Conservation (phyloP, 2,797 vertebrate species). For the Heteromormyrus szaboi region DNA sequence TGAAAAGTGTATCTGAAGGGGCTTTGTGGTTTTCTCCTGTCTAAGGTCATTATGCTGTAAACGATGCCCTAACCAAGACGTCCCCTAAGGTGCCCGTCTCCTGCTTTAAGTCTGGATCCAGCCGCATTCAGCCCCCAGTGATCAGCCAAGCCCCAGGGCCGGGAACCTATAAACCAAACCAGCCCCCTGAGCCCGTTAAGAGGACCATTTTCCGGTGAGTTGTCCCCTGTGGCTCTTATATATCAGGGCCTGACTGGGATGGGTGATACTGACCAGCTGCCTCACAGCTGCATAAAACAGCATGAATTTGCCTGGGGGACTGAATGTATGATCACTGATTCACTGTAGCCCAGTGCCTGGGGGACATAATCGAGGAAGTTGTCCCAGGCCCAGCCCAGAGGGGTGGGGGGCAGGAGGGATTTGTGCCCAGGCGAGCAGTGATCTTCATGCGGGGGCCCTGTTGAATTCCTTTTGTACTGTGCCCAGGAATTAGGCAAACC, state of each 20-base stretch:
- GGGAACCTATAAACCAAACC: constrained; percentile 55
- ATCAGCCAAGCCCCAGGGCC: constrained; percentile 54
- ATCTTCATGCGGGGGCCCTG: background rate
- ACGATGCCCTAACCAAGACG: constrained; percentile 45
- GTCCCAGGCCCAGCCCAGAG: background rate
- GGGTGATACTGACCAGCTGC: background rate
- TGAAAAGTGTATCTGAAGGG: background rate
- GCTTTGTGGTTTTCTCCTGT: background rate
- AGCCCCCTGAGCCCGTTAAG: constrained; percentile 36
- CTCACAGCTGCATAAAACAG: background rate
- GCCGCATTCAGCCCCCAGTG: constrained; percentile 32
- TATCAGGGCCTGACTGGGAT: background rate
- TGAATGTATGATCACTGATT: background rate
- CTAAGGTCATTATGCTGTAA: constrained; percentile 63
- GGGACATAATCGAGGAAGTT: background rate
- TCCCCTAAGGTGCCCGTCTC: constrained; percentile 50
- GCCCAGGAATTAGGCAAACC: background rate
- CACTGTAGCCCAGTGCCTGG: background rate
- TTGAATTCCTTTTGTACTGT: background rate
- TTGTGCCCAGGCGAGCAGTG: background rate
- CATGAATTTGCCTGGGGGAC: background rate
- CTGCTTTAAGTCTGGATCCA: constrained; percentile 62
- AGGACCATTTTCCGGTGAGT: constrained; percentile 54
- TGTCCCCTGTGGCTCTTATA: background rate
- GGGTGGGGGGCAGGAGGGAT: background rate